These are phyloP conservation scores for Caenorhabditis briggsae DNA, from an alignment of 1,140 invertebrate genomes.

Conservation along the genomic window DNA sequence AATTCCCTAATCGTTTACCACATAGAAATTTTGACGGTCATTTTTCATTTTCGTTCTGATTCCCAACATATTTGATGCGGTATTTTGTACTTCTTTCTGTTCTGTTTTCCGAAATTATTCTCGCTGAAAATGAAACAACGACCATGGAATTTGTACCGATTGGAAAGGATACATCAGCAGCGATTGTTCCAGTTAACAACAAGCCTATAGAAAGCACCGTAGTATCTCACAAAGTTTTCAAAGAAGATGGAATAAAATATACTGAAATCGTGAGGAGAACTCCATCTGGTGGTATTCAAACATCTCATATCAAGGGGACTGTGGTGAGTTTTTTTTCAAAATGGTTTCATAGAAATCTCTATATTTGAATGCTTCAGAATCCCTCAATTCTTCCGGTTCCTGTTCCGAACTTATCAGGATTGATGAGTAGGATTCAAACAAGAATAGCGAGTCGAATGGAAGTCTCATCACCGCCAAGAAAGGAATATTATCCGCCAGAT, in stretches of 20 bases:
- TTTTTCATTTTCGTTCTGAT: neutral
- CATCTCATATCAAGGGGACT: neutral
- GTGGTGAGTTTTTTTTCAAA: neutral
- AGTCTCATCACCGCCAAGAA: neutral
- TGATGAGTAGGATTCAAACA: neutral
- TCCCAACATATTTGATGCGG: neutral
- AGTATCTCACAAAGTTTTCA: neutral
- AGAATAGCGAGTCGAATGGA: neutral
- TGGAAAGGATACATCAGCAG: neutral
- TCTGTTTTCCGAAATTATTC: neutral
- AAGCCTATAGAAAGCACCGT: neutral
- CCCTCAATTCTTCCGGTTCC: slow-evolving; percentile 9
- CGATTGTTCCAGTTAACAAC: neutral
- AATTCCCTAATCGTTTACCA: neutral
- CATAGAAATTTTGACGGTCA: slow-evolving; percentile 22
- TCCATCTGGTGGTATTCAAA: neutral
- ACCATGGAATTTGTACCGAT: slow-evolving; percentile 14
- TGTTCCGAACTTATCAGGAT: slow-evolving; percentile 21
- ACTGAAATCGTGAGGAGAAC: slow-evolving; percentile 6
- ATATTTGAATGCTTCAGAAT: neutral
- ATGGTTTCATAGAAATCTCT: neutral
- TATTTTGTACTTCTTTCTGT: neutral
- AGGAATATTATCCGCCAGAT: neutral
- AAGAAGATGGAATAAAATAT: slow-evolving; percentile 23
- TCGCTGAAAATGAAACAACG: slow-evolving; percentile 15